phyloP scores from a whole-genome alignment of 2,113 vertebrate genomes.

The Micronisus gabar region DNA sequence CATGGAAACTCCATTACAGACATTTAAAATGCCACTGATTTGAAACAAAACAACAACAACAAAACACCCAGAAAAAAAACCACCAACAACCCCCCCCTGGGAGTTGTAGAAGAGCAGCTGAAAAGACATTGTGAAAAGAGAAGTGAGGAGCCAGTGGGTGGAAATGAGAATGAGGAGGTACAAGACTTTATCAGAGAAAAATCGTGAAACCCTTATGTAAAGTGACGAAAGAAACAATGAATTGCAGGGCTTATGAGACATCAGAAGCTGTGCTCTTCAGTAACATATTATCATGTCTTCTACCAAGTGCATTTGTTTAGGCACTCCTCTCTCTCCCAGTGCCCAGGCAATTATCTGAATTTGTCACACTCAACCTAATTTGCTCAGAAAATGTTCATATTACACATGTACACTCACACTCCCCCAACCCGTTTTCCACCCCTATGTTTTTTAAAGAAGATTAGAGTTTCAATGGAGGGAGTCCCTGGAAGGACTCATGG shows the following conservation, averaged over 20 bases:
- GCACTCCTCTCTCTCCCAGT: neutral
- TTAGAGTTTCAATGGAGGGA: neutral
- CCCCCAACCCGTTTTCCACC: rapidly evolving
- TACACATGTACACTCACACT: neutral
- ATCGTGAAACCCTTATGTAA: neutral
- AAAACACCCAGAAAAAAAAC: neutral
- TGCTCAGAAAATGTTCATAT: neutral
- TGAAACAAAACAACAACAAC: neutral
- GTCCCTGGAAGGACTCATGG: neutral
- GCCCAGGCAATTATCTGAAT: neutral
- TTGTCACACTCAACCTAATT: neutral
- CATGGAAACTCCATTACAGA: neutral
- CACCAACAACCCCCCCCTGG: rapidly evolving
- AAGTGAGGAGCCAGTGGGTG: neutral
- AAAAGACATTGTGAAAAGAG: neutral
- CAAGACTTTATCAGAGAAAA: neutral
- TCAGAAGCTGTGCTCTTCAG: neutral
- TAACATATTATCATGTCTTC: neutral
- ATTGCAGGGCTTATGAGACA: neutral
- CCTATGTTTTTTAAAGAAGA: neutral
- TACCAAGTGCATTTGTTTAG: neutral
- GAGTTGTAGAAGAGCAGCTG: neutral
- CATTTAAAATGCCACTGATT: neutral
- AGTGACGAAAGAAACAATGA: neutral
- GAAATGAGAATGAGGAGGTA: neutral